Evolutionary conservation across 1,140 invertebrate genomes (phyloP).

Genomic region (Rhopalosiphum maidis): DNA sequence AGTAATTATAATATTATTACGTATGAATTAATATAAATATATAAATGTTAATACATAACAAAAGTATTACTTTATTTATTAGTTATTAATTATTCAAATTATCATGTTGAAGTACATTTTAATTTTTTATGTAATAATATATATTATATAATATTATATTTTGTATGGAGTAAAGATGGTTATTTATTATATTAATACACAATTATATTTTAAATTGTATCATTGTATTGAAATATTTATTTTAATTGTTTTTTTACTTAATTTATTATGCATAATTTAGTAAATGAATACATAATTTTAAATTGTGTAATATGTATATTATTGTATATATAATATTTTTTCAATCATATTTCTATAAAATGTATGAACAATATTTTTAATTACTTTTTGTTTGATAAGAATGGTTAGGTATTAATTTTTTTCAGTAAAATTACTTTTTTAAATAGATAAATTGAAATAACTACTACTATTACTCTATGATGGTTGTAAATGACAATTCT

Average conservation of each 20-base stretch:
- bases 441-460: not conserved
- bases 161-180: too few relatives aligned
- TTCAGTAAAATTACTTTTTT: not conserved
- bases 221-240: not conserved
- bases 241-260: not conserved
- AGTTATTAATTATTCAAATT: too few relatives aligned
- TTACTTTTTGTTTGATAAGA: not conserved
- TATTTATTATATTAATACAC: too few relatives aligned
- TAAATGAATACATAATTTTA: not conserved
- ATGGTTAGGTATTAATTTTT: not conserved
- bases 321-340: not conserved
- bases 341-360: not conserved
- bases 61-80: too few relatives aligned
- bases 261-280: not conserved
- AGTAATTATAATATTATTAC: too few relatives aligned
- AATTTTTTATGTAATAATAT: too few relatives aligned
- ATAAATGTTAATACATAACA: too few relatives aligned
- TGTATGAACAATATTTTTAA: not conserved
- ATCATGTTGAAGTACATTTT: too few relatives aligned
- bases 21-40: too few relatives aligned
- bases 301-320: not conserved
- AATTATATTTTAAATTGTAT: not conserved
- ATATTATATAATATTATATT: too few relatives aligned
- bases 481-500: not conserved
- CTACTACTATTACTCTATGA: not conserved